A percentile compares a stretch with the other conserved stretches of the same genome.
These are phyloP conservation scores for Mobula birostris DNA, from an alignment of 2,113 vertebrate species.

Conservation along the genomic window DNA sequence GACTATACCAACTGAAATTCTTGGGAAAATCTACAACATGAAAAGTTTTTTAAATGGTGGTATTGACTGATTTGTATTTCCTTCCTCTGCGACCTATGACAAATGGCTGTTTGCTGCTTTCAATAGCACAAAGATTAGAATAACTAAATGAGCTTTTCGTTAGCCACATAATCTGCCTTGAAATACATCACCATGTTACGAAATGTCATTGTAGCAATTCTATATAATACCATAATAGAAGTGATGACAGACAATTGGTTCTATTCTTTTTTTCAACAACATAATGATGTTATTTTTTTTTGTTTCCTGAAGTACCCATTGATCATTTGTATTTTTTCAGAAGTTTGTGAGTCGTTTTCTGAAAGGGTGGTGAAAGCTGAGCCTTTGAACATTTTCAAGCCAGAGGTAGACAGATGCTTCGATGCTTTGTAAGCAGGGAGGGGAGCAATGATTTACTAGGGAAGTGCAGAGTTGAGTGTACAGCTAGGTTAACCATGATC, in stretches of 20 bases:
- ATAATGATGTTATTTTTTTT: neutral
- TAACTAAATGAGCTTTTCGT: neutral
- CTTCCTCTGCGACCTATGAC: neutral
- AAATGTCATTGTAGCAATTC: neutral
- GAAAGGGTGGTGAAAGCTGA: too few relatives aligned
- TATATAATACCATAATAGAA: neutral
- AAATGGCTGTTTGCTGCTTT: neutral
- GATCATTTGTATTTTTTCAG: neutral
- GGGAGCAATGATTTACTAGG: too few relatives aligned
- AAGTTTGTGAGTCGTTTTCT: too few relatives aligned
- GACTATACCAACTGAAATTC: neutral
- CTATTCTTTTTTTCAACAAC: neutral
- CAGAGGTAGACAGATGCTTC: too few relatives aligned
- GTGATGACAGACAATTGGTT: neutral
- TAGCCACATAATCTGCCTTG: neutral
- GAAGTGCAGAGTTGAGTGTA: too few relatives aligned
- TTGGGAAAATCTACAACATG: neutral
- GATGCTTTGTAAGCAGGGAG: too few relatives aligned
- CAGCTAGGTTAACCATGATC: too few relatives aligned
- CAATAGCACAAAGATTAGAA: neutral
- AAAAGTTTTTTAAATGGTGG: neutral
- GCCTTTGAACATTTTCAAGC: too few relatives aligned
- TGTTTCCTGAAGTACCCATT: neutral
- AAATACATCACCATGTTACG: neutral
- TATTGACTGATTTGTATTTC: neutral